Evolutionary conservation across 2,113 vertebrate species (phyloP), one percentile per base, ranked within the genome.

Genomic region (Cygnus buccinator): DNA sequence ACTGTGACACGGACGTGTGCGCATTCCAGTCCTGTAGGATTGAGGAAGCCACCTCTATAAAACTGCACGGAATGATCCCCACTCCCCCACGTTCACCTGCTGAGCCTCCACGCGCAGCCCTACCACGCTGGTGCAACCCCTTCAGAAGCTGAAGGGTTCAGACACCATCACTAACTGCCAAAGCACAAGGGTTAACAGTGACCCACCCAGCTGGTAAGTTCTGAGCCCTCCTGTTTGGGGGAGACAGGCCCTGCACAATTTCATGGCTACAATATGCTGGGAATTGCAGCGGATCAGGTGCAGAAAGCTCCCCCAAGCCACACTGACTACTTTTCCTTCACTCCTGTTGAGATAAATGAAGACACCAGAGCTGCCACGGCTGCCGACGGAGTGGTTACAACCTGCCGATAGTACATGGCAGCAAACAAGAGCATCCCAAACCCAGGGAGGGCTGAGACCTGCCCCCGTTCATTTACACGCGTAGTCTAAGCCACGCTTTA

Each of bases 361-460:
- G 44, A 63, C 41, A n/a, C 37, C 41, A 13, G 33, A 61, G 82
- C 50, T 31, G 55, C 41, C 14, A 52, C 54, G 4, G 0, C 50
- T 58, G 31, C 39, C 4, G 3, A 2, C 1, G 3, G 39, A 28
- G 28, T 0, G 3, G 46, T 2, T 62, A 41, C 58, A 4, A n/a
- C 21, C 57, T 44, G 3, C 81, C 4, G 0, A 7, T 31, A 72
- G 70, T 0, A 4, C 79, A 35, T n/a, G 72, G 82, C 15, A 26
- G 31, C n/a, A 0, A 44, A 58, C 1, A 1, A 59, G 62, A 50
- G 62, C 58, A 52, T 48, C 48, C 26, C 66, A 75, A 61, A 35
- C 57, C 33, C 79, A 28, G n/a, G 3, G 1, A 14, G 46, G 57
- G 37, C 8, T 0, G 5, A 72, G 70, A n/a, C 43, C 43, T 21